A percentile compares a stretch with the other conserved stretches of the same genome.
Conservation (phyloP, 2,888 invertebrate genomes). For the Melieria omissa region DNA sequence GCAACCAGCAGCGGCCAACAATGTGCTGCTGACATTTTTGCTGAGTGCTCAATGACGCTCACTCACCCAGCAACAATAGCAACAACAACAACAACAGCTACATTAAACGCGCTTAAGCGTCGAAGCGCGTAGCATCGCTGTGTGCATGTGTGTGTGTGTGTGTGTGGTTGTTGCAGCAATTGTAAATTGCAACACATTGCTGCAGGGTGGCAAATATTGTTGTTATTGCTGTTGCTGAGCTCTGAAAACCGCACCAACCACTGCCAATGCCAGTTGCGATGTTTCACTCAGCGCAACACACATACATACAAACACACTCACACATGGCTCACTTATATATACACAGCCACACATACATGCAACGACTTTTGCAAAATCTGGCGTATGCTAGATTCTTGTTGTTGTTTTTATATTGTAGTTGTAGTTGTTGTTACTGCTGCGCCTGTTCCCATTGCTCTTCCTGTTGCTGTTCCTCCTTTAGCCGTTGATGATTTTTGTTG, state of each 20-base stretch:
- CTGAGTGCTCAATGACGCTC: too few species aligned
- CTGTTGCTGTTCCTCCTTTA: background rate
- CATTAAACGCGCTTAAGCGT: background rate
- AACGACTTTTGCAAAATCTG: background rate
- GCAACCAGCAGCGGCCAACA: too few species aligned
- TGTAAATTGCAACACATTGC: background rate
- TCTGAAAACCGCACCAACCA: conserved; percentile 18
- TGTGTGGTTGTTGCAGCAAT: background rate
- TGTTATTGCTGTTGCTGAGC: background rate
- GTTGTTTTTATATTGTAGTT: too few species aligned
- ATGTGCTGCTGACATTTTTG: too few species aligned
- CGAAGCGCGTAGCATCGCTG: background rate
- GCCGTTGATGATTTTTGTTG: background rate
- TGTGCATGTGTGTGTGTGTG: conserved; percentile 15
- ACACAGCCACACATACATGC: background rate
- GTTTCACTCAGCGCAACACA: conserved; percentile 9
- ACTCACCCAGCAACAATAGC: background rate
- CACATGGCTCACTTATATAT: background rate
- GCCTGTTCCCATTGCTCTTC: background rate
- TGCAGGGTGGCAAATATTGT: background rate
- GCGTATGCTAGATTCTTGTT: background rate
- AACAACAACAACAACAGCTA: conserved; percentile 7
- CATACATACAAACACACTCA: background rate
- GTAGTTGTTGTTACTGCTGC: background rate
- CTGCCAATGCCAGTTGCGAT: conserved; percentile 13